Percentiles rank a stretch among this genome's conserved stretches.
Conservation (phyloP, 2,113 vertebrate species). For the Vulpes ferrilata region DNA sequence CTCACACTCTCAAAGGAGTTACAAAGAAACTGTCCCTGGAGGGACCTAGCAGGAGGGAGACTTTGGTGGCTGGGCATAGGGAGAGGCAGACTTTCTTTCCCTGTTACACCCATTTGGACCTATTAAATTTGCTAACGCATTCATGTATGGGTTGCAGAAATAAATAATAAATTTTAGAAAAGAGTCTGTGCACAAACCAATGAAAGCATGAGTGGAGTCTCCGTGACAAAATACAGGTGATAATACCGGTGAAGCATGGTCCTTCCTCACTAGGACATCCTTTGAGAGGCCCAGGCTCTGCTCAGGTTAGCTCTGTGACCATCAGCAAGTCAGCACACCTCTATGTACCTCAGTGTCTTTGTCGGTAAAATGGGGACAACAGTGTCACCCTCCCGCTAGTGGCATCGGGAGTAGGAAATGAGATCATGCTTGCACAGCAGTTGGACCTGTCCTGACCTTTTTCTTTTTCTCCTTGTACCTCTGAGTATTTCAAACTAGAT, state of each 20-base stretch:
- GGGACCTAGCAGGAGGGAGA: neutral
- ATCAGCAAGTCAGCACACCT: rapidly evolving
- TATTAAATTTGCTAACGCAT: neutral
- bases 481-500: neutral
- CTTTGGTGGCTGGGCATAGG: too few species aligned
- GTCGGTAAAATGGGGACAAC: neutral
- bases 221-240: neutral
- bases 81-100: neutral
- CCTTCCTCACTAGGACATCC: neutral
- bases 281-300: neutral
- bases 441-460: neutral
- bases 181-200: neutral
- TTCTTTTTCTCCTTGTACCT: neutral
- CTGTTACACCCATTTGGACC: neutral
- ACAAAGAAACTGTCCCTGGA: too few species aligned
- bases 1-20: neutral
- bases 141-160: neutral
- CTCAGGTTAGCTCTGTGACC: too few species aligned
- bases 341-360: neutral
- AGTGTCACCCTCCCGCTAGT: rapidly evolving
- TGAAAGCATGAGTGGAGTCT: neutral
- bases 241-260: rapidly evolving
- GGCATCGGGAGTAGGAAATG: rapidly evolving
- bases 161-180: neutral
- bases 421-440: rapidly evolving